Base-by-base conservation (phyloP, 2,888 invertebrate genomes). In the Phortica okadai region DNA sequence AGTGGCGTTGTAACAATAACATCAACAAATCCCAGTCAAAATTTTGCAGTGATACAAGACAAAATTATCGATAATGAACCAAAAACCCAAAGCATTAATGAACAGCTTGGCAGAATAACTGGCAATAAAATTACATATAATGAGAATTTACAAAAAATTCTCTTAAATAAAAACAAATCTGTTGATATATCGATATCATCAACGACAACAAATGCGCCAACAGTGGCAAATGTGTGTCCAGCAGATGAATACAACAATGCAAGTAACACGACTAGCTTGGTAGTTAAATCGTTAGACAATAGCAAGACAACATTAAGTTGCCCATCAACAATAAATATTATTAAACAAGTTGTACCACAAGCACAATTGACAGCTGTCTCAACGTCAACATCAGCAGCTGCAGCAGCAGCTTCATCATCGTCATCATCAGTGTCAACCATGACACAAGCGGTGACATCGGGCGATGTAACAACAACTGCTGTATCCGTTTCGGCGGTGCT, bases 401-500 rank as follows among this genome's bases (percentile, higher is more conserved):
- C 14, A 50, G 6, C 72, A 54, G 6, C 50, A 11, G 7, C 70
- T 4, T 54, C 70, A 54, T 59, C 59, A 59, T 59, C 59, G 0
- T 16, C 50, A 11, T 6, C 70, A 7, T 70, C 54, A 16, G 14
- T n/a, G n/a, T 14, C n/a, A 41, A 14, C 70, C 14, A 59, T 78
- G 74, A 64, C 78, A 0, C 70, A 58, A 21, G 21, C 21, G n/a
- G 58, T 64, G 14, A 70, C 54, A 54, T 50, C 44, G 3, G 7
- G 44, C n/a, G 41, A 94, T 6, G 92, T 95, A 70, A 92, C 95
- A 89, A 95, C 95, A 0, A 95, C 93, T 81, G 91, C 92, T 16
- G 89, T 91, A 45, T 82, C 91, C 1, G 91, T 92, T 7, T 75
- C 79, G 6, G 73, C 78, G 4, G 75, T 76, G 33, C 45, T 75